Evolutionary conservation across 1,140 invertebrate species (phyloP).

Genomic region (Trachelipus rathkii): DNA sequence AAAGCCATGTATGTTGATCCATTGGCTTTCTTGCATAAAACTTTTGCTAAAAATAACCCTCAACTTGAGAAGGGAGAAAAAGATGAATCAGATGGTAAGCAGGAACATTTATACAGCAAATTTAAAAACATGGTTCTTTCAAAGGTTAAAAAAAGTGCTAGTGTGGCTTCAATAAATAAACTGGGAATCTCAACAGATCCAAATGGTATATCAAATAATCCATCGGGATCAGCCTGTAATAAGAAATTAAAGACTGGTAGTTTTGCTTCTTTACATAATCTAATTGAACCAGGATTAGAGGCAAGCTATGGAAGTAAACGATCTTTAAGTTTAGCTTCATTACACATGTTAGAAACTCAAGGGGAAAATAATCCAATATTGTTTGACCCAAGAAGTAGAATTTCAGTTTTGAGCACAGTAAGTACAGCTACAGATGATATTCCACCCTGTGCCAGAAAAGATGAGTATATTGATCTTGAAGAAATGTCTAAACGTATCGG

Average conservation of each 20-base stretch:
- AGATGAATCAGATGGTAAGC: conserved; percentile 41
- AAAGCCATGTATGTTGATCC: conserved; percentile 45
- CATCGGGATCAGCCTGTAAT: conserved; percentile 28
- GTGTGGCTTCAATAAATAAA: conserved; percentile 39
- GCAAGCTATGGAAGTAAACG: conserved; percentile 37
- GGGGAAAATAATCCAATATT: not conserved
- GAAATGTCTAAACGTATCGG: conserved; percentile 43
- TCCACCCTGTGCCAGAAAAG: conserved; percentile 36
- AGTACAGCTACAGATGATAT: conserved; percentile 24
- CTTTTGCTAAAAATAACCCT: conserved; percentile 42
- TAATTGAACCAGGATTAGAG: conserved; percentile 39
- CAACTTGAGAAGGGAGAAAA: conserved; percentile 44
- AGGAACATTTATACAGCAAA: conserved; percentile 41
- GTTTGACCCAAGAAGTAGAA: not conserved
- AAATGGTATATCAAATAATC: conserved; percentile 26
- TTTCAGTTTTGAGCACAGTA: not conserved
- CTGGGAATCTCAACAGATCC: conserved; percentile 33
- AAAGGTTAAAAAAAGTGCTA: conserved; percentile 36
- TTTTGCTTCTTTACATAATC: conserved; percentile 42
- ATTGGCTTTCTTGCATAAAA: conserved; percentile 42
- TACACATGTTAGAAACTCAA: not conserved
- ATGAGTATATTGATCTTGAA: conserved; percentile 45
- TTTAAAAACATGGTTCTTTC: conserved; percentile 42
- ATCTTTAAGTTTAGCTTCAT: conserved; percentile 43
- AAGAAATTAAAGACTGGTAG: conserved; percentile 42